Evolutionary conservation across 2,113 vertebrate genomes (phyloP), one percentile per base, ranked within the genome.

Genomic region (Protomyctophum bolini): DNA sequence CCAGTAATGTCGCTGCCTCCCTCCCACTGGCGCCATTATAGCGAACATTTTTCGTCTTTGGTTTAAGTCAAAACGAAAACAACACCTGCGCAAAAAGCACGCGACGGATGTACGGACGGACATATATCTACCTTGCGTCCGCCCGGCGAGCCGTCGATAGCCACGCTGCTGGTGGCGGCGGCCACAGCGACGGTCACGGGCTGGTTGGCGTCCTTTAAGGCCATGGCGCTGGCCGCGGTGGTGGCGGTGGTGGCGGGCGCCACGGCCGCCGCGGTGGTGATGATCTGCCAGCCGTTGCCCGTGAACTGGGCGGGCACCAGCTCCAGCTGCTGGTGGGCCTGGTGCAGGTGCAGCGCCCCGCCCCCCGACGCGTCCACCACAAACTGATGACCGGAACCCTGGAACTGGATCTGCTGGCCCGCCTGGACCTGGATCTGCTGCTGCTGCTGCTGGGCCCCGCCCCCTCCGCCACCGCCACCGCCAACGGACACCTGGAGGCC

Each of bases 251-350:
- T 83, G 67, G 94, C 89, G 54, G 90, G 92, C 84, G 96, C 94
- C 86, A 94, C 89, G 57, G 96, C 83, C 74, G 97, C 94, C 7
- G 96, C 89, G 8, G 97, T 90, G 1, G 97, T 95, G 67, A 99
- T 96, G 59, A 99, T 96, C 88, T 99, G 98, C 98, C 98, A 99
- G 83, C 96, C 94, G 33, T 96, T 97, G 75, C 97, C 98, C 52
- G 96, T 94, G 81, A 99, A 95, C 83, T 98, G 97, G 70, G 97
- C 97, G 1, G 98, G 97, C 73, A 99, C 94, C 85, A 99, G 89
- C 92, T 99, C 98, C 87, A 99, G 90, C 87, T 98, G 97, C 79
- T 98, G 97, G 29, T n/a, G n/a, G 96, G 94, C 71, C n/a, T n/a
- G n/a, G n/a, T 97, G 72, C 93, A 97, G 87, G 94, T 41, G 33